Base-by-base conservation (phyloP, 1,140 invertebrate genomes). In the Marisa cornuarietis region DNA sequence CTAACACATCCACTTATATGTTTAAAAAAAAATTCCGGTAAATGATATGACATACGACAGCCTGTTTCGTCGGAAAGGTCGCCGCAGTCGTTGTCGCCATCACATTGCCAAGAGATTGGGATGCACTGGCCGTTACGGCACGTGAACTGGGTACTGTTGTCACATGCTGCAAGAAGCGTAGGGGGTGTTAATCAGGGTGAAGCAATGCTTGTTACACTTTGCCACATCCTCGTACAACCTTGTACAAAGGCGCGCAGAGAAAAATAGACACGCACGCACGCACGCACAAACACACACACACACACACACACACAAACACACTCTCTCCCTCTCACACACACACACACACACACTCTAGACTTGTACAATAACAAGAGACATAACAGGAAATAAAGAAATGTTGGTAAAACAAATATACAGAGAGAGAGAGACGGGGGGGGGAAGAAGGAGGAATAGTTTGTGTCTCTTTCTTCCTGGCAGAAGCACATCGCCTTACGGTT, bases 61-160 rank as follows among this genome's bases (percentile, higher is more conserved):
- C 83, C 83, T 9, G 85, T 65, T 81, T 90, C 89, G 80, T 90
- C 89, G 66, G 86, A 88, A 75, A 85, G 77, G 76, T 90, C 88
- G 49, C 83, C 83, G 75, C 88, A 89, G 74, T 88, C 85, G 73
- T 88, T 84, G 68, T 88, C 85, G 13, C 84, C 84, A 84, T 94
- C 93, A 90, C 93, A 94, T 84, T 89, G 90, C 93, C 93, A 94
- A 88, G 90, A 73, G 65, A 90, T 91, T 18, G 93, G 93, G 76
- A 94, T 93, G 84, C 93, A 93, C 77, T 95, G 95, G 49, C 82
- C 82, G 87, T 98, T 98, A 63, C 93, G 93, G 88, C 97, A 99
- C 80, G 95, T 95, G 90, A 97, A 98, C 83, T 98, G 96, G 73
- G 95, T 96, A 13, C 94, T 94, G 0, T 93, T 84, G 78, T 96